A percentile compares a stretch with the other conserved stretches of the same genome.
These are phyloP conservation scores for Lichenostomus cassidix DNA, from an alignment of 2,113 vertebrate genomes.

Conservation along the genomic window DNA sequence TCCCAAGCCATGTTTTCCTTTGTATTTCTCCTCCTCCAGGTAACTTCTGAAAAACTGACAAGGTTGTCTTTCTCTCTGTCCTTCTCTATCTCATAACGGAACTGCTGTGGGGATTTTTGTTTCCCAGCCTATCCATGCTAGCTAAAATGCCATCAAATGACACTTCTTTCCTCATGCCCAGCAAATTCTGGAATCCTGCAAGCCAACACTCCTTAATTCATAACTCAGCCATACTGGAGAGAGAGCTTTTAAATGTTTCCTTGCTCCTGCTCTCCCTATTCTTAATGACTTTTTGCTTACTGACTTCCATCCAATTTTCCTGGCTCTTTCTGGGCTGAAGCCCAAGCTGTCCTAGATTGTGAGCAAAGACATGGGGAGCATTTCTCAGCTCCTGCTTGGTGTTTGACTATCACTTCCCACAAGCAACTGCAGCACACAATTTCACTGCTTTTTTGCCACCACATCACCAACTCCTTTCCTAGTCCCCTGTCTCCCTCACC, in stretches of 20 bases:
- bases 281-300: neutral
- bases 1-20: neutral
- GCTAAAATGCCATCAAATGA: neutral
- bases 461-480: neutral
- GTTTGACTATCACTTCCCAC: neutral
- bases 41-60: neutral
- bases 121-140: neutral
- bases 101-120: neutral
- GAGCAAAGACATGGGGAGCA: neutral
- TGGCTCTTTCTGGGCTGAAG: conserved; percentile 6
- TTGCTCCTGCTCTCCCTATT: neutral
- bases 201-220: neutral
- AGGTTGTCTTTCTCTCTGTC: neutral
- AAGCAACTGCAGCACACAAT: neutral
- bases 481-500: conserved; percentile 22
- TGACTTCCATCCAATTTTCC: conserved; percentile 33
- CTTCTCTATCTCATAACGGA: neutral
- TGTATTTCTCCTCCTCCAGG: neutral
- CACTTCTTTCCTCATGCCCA: neutral
- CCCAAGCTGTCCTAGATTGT: neutral
- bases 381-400: neutral
- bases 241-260: neutral
- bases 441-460: neutral
- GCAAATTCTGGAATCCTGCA: neutral
- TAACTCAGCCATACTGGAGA: neutral